Evolutionary conservation across 2,888 invertebrate genomes (phyloP), one percentile per base, ranked within the genome.

Genomic region (Lycocerus yunnanus): DNA sequence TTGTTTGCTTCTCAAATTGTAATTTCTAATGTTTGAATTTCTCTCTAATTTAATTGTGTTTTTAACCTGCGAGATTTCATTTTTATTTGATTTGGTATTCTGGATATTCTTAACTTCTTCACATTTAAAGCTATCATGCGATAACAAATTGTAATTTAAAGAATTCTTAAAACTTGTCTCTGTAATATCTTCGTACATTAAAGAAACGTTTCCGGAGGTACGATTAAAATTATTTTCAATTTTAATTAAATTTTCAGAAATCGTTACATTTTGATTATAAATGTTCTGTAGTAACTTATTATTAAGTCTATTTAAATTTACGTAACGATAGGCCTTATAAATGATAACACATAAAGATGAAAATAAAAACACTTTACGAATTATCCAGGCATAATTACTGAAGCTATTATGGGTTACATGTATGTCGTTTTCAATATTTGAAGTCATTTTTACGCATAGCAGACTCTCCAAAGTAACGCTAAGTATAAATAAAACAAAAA

Each of bases 381-480:
- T 63, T 18, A 8, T 18, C 61, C 61, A 63, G 6, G 10, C 20
- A n/a, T 63, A 63, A 8, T 63, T 63, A 20, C 20, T 15, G 5
- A 63, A 20, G 10, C 13, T 63, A 2, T 63, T 63, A n/a, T 63
- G 61, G 8, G 18, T 18, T 13, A 63, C 18, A 5, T 63, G 61
- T 63, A 63, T 15, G 1, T 63, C 61, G n/a, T 63, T 16, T n/a
- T 63, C 16, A 15, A 63, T 18, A 43, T 43, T 43, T 6, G 20
- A n/a, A 63, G 18, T 18, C n/a, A 63, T 15, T n/a, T 81, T 70
- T 75, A 24, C 71, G 76, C 84, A 84, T 72, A 86, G 81, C 15
- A 86, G 82, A 79, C 90, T 84, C 84, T 92, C 92, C 8, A 87
- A 20, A 0, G 88, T 76, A 58, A 90, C 84, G 82, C 89, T 90